phyloP scores from a whole-genome alignment of 2,797 vertebrate genomes.

The Sebastiscus tertius region DNA sequence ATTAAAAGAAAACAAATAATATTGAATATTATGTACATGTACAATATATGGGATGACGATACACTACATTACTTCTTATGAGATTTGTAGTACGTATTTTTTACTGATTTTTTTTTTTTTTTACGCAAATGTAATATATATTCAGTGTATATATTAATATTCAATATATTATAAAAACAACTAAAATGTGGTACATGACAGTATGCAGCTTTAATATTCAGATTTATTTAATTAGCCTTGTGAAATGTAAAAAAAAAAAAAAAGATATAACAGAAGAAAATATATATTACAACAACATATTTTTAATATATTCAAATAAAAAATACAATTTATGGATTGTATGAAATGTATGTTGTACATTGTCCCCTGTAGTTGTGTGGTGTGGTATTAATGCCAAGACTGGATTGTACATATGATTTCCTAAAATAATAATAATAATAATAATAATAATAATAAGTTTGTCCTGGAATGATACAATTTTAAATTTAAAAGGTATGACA shows the following conservation, averaged over 20 bases:
- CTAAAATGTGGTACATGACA: accelerated
- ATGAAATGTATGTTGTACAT: not conserved
- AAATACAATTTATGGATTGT: not conserved
- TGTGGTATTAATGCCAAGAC: not conserved
- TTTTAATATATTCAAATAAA: not conserved
- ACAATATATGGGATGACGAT: not conserved
- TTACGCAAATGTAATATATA: not conserved
- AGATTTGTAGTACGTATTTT: not conserved
- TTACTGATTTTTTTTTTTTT: not conserved
- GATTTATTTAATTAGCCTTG: not conserved
- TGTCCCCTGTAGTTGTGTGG: not conserved
- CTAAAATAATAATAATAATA: not conserved
- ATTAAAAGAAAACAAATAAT: constrained; percentile 35
- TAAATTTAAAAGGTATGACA: not conserved
- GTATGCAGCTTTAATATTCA: not conserved
- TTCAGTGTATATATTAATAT: not conserved
- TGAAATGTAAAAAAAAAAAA: not conserved
- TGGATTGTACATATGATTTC: not conserved
- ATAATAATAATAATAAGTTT: not conserved
- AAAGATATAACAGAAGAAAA: not conserved
- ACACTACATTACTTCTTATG: not conserved
- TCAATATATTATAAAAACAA: not conserved
- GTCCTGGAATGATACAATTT: not conserved
- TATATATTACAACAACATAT: not conserved
- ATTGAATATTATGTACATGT: not conserved